Percentiles rank a stretch among this genome's conserved stretches.
These are phyloP conservation scores for Cecidostiba fungosa DNA, from an alignment of 2,888 invertebrate genomes.

Conservation along the genomic window DNA sequence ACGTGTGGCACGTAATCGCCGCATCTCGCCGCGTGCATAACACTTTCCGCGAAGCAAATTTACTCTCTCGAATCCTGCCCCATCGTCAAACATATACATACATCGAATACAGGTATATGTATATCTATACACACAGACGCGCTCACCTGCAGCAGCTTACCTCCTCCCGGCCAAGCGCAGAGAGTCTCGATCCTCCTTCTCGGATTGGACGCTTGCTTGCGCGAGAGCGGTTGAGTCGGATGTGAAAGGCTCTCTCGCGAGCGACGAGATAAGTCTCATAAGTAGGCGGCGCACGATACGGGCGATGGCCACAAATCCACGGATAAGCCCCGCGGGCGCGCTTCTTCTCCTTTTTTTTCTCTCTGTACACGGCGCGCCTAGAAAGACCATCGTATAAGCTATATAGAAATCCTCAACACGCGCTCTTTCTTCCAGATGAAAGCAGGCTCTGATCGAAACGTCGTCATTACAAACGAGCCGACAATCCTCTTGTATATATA, in stretches of 20 bases:
- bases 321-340: slow-evolving; percentile 76
- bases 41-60: slow-evolving; percentile 13
- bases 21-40: background rate
- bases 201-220: slow-evolving; percentile 52
- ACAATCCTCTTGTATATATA: slow-evolving; percentile 71
- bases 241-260: slow-evolving; percentile 64
- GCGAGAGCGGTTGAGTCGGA: slow-evolving; percentile 16
- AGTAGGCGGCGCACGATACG: slow-evolving; percentile 78
- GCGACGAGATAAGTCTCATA: slow-evolving; percentile 76
- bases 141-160: slow-evolving; percentile 16
- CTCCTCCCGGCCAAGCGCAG: background rate
- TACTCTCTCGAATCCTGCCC: background rate
- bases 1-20: background rate
- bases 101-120: background rate
- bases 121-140: background rate
- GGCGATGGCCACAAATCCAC: slow-evolving; percentile 75
- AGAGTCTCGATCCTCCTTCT: slow-evolving; percentile 38
- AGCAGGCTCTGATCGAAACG: slow-evolving; percentile 74
- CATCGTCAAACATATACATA: background rate
- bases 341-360: slow-evolving; percentile 6
- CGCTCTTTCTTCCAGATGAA: background rate
- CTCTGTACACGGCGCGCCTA: background rate
- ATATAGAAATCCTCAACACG: background rate
- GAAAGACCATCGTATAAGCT: background rate
- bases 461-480: slow-evolving; percentile 77